A percentile compares a stretch with the other conserved stretches of the same genome.
Evolutionary conservation across 2,888 invertebrate genomes (phyloP).

Genomic region (Cryptocheilus praepositus): DNA sequence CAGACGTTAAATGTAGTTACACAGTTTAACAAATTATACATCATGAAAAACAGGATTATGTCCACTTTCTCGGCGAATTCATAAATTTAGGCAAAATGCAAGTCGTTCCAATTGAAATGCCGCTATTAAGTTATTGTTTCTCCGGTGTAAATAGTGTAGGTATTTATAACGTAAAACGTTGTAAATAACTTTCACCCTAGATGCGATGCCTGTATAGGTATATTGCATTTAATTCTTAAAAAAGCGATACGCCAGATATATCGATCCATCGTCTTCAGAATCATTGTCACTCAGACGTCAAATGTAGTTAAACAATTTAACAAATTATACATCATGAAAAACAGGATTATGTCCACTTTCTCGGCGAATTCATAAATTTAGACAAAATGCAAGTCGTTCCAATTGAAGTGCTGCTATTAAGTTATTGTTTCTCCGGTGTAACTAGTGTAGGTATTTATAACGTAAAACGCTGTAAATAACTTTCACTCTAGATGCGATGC

Average conservation of each 20-base stretch:
- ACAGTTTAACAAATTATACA: no score
- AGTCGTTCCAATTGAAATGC: constrained; percentile 14
- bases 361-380: not conserved
- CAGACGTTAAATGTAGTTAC: no score
- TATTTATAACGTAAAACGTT: constrained; percentile 36
- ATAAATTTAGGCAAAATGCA: not conserved
- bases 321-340: no score
- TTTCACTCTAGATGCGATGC: constrained; percentile 43
- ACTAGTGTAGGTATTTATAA: constrained; percentile 43
- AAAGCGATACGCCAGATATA: no score
- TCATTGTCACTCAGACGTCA: no score
- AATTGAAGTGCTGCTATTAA: constrained; percentile 13
- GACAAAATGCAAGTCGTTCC: constrained; percentile 1
- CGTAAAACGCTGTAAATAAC: constrained; percentile 40
- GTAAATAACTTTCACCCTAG: constrained; percentile 50
- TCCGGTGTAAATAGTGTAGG: constrained; percentile 36
- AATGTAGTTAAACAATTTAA: no score
- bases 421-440: constrained; percentile 21
- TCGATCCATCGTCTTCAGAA: no score
- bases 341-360: no score
- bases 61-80: not conserved
- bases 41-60: no score
- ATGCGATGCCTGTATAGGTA: constrained; percentile 7
- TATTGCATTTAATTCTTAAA: no score
- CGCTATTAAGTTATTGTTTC: constrained; percentile 21